Conservation (phyloP, 2,797 vertebrate species). For the Catharus ustulatus region DNA sequence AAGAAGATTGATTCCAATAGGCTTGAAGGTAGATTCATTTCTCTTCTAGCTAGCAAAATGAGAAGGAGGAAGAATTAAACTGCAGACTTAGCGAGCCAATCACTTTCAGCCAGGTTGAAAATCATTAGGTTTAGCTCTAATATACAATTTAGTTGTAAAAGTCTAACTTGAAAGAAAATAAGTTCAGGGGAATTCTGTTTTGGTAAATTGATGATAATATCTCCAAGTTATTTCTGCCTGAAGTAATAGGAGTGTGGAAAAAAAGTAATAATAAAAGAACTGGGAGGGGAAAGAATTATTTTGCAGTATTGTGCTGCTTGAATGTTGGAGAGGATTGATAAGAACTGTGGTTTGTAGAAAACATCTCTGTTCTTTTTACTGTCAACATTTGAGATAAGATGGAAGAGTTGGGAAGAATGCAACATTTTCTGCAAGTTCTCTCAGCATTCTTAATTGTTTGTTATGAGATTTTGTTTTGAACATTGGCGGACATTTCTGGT, state of each 20-base stretch:
- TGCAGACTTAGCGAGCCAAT: neutral
- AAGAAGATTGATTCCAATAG: slow-evolving; percentile 54
- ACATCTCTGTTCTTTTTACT: neutral
- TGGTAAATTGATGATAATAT: neutral
- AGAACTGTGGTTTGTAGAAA: neutral
- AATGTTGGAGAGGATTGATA: neutral
- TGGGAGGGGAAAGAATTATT: neutral
- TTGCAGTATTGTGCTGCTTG: slow-evolving; percentile 10
- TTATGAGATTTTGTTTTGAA: neutral
- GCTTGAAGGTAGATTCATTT: slow-evolving; percentile 42
- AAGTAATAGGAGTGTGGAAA: neutral
- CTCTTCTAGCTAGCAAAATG: slow-evolving; percentile 8
- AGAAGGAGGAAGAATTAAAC: neutral
- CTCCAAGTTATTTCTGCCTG: neutral
- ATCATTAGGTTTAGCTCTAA: neutral
- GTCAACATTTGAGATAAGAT: slow-evolving; percentile 26
- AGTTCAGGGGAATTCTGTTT: slow-evolving; percentile 15
- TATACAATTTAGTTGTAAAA: neutral
- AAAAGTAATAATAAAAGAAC: neutral
- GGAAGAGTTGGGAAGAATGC: neutral
- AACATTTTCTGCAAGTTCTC: neutral
- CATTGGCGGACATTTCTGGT: neutral
- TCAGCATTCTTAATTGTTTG: neutral
- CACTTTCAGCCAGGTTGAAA: neutral
- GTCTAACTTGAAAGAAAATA: neutral